Conservation (phyloP, 2,888 invertebrate species). For the Volucella zonaria region DNA sequence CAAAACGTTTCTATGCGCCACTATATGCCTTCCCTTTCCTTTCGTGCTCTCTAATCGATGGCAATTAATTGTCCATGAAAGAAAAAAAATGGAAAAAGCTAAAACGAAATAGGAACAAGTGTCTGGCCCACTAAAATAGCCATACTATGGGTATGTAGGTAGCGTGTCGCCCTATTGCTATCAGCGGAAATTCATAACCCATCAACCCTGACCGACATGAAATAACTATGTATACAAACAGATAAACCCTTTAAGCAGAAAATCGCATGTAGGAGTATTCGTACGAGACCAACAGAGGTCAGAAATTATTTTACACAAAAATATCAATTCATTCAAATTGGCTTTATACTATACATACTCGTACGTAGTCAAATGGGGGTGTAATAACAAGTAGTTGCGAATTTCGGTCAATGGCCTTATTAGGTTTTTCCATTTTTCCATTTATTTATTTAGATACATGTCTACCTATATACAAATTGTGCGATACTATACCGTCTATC, state of each 20-base stretch:
- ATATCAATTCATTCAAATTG: conserved; percentile 36
- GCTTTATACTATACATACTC: conserved; percentile 5
- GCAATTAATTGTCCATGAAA: conserved; percentile 63
- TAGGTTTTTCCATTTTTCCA: conserved; percentile 10
- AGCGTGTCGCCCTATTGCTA: conserved; percentile 59
- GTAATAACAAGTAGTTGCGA: conserved; percentile 45
- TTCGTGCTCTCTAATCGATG: conserved; percentile 51
- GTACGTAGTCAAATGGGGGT: conserved; percentile 35
- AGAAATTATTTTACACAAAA: conserved; percentile 30
- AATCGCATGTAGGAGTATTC: conserved; percentile 26
- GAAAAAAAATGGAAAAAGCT: neutral
- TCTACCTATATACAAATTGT: too few relatives aligned
- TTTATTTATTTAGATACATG: conserved; percentile 19
- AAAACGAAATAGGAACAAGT: conserved; percentile 58
- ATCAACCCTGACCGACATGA: conserved; percentile 73
- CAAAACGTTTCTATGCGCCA: conserved; percentile 41
- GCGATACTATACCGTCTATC: neutral
- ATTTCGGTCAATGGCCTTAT: conserved; percentile 55
- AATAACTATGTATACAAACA: conserved; percentile 29
- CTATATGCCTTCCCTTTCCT: neutral
- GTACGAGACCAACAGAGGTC: conserved; percentile 8
- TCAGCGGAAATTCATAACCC: conserved; percentile 64
- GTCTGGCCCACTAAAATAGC: conserved; percentile 48
- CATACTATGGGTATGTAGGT: conserved; percentile 1
- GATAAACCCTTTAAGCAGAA: conserved; percentile 21